A percentile compares a stretch with the other conserved stretches of the same genome.
These are phyloP conservation scores for Hippoglossus hippoglossus DNA, from an alignment of 2,797 vertebrate species.

Conservation along the genomic window DNA sequence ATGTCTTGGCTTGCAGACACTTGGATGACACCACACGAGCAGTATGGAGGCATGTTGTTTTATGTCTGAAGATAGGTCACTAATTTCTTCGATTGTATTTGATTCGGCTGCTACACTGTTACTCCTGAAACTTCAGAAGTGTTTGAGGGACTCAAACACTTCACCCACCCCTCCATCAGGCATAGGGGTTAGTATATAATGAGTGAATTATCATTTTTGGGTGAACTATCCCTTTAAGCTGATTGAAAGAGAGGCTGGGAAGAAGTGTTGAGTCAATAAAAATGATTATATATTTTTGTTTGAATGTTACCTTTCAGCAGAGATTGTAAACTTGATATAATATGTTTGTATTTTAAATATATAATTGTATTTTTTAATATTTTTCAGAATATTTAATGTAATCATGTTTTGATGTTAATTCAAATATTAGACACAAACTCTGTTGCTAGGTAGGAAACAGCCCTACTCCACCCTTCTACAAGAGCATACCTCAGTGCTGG, in stretches of 20 bases:
- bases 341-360: neutral
- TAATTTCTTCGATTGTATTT: too few species aligned
- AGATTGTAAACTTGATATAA: neutral
- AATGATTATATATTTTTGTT: constrained; percentile 30
- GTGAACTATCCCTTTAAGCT: constrained; percentile 8
- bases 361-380: neutral
- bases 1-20: too few species aligned
- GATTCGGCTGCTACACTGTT: too few species aligned
- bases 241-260: constrained; percentile 57
- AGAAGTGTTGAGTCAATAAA: constrained; percentile 59
- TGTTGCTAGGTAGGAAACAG: constrained; percentile 12
- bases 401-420: constrained; percentile 1
- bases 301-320: constrained; percentile 11
- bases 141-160: too few species aligned
- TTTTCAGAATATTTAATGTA: neutral
- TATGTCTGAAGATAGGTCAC: too few species aligned
- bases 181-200: too few species aligned
- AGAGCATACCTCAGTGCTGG: constrained; percentile 80
- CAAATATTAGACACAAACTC: neutral
- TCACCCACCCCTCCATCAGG: too few species aligned
- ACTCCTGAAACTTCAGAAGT: too few species aligned
- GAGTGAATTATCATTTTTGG: too few species aligned
- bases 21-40: too few species aligned
- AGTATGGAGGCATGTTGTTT: too few species aligned
- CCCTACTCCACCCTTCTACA: constrained; percentile 6